Evolutionary conservation across 2,888 invertebrate genomes (phyloP).

Genomic region (Leptinotarsa haldemani): DNA sequence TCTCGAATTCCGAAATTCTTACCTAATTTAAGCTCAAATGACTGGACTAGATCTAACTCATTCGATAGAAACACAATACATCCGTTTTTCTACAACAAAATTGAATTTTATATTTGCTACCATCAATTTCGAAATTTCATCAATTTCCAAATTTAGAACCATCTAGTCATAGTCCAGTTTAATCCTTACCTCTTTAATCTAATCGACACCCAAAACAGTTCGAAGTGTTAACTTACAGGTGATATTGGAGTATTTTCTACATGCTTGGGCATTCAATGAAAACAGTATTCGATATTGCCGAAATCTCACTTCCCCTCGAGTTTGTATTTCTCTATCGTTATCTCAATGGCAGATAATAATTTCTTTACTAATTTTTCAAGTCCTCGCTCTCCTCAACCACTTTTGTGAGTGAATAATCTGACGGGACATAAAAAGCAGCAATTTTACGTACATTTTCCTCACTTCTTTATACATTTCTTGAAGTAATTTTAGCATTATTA

Average conservation of each 20-base stretch:
- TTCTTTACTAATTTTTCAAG: neutral
- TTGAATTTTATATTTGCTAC: neutral
- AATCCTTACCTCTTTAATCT: neutral
- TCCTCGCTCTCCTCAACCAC: neutral
- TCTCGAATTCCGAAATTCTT: too few species aligned
- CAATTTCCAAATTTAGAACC: neutral
- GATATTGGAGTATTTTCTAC: neutral
- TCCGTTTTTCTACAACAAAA: neutral
- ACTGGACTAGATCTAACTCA: too few species aligned
- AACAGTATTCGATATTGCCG: slow-evolving; percentile 17
- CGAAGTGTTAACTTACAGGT: too few species aligned
- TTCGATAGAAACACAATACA: too few species aligned
- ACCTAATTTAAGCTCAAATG: too few species aligned
- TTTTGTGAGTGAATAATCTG: slow-evolving; percentile 8
- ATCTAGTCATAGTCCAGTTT: neutral
- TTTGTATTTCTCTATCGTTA: slow-evolving; percentile 1
- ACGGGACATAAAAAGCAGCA: slow-evolving; percentile 8
- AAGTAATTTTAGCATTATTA: neutral
- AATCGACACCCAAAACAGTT: neutral
- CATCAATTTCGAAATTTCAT: neutral
- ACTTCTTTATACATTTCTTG: neutral
- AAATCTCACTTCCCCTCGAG: slow-evolving; percentile 18
- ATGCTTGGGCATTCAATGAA: neutral
- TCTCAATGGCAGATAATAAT: neutral
- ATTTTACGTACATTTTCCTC: slow-evolving; percentile 1